A percentile compares a stretch with the other conserved stretches of the same genome.
These are phyloP conservation scores for Onthophagus sagittarius DNA, from an alignment of 2,888 invertebrate genomes.

Conservation along the genomic window DNA sequence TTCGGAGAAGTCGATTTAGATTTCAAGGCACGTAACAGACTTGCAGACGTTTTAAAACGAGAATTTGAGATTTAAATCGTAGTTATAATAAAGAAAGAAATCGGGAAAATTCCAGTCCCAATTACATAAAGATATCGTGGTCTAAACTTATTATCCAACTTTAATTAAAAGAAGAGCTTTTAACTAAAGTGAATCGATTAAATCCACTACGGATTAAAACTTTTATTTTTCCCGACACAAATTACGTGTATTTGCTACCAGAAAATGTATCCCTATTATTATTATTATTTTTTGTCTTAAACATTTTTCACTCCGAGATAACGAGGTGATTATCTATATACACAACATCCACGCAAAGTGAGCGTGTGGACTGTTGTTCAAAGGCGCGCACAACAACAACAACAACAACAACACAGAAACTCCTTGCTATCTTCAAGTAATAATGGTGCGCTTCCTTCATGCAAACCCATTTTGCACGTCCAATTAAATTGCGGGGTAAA, in stretches of 20 bases:
- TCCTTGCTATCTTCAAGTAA: neutral
- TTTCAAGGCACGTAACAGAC: neutral
- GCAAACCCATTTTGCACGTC: neutral
- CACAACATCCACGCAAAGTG: no score
- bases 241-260: no score
- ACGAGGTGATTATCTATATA: no score
- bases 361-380: neutral
- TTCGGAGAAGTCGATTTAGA: neutral
- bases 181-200: neutral
- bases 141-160: neutral
- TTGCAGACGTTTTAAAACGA: neutral
- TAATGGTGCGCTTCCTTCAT: neutral
- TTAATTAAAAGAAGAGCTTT: neutral
- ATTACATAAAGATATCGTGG: neutral
- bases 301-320: no score
- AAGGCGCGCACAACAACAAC: neutral
- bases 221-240: no score
- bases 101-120: neutral
- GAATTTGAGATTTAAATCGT: neutral
- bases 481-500: neutral
- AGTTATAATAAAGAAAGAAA: neutral
- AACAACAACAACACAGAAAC: neutral
- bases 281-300: no score
- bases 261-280: no score
- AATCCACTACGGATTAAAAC: no score